phyloP scores from a whole-genome alignment of 2,888 invertebrate genomes.

The Parnassius orleans region DNA sequence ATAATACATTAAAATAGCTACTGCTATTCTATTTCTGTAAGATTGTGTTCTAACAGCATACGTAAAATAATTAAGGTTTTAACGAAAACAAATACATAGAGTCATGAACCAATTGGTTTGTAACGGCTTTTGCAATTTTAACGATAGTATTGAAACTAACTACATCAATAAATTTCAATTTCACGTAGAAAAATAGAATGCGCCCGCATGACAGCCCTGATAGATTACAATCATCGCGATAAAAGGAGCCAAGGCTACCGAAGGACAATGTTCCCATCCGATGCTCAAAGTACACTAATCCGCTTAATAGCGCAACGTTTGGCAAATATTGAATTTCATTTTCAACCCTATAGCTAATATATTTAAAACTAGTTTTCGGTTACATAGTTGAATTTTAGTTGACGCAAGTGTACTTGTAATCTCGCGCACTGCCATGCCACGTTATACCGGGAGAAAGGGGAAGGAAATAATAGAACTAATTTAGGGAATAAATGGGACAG shows the following conservation, averaged over 20 bases:
- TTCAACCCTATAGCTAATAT: background rate
- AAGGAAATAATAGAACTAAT: conserved; percentile 38
- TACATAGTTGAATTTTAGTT: background rate
- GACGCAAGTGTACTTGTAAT: conserved; percentile 1
- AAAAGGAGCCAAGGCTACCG: conserved; percentile 71
- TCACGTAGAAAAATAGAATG: conserved; percentile 46
- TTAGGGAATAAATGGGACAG: conserved; percentile 32
- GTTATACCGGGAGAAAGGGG: conserved; percentile 35
- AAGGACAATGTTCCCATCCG: conserved; percentile 69
- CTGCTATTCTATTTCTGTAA: no score
- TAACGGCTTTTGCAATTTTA: conserved; percentile 22
- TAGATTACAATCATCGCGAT: conserved; percentile 47
- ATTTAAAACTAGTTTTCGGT: background rate
- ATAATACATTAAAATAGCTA: no score
- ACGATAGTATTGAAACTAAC: conserved; percentile 19
- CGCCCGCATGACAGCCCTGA: conserved; percentile 59
- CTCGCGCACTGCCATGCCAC: conserved; percentile 39
- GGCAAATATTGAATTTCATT: background rate
- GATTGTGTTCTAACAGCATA: no score
- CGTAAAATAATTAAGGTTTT: background rate
- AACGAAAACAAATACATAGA: background rate
- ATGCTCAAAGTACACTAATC: conserved; percentile 27
- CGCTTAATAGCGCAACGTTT: conserved; percentile 12
- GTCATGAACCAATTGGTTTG: no score
- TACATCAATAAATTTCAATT: conserved; percentile 50